phyloP scores from a whole-genome alignment of 2,797 vertebrate species.

The Tolypeutes matacus region DNA sequence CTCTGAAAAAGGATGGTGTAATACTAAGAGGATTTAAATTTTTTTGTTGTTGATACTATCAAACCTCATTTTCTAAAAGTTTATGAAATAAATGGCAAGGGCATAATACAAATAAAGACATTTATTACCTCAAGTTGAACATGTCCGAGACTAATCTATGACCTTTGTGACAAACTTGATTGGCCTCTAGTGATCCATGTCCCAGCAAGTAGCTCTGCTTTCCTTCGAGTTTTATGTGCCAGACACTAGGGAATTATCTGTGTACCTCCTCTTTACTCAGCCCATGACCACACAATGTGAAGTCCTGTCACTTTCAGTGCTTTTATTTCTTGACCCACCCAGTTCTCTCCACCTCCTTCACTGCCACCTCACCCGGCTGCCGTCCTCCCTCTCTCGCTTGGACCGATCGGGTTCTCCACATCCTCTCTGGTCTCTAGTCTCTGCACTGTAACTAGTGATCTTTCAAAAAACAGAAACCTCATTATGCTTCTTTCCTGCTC shows the following conservation, averaged over 20 bases:
- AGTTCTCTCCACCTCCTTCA: not conserved
- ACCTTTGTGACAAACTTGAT: not conserved
- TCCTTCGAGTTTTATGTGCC: not conserved
- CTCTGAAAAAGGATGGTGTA: not conserved
- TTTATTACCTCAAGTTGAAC: not conserved
- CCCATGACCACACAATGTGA: not conserved
- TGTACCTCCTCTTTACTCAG: not conserved
- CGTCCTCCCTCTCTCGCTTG: too few species aligned
- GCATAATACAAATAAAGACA: conserved; percentile 5
- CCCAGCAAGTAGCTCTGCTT: not conserved
- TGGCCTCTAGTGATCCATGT: not conserved
- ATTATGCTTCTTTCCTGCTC: not conserved
- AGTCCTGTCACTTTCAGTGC: not conserved
- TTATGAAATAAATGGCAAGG: not conserved
- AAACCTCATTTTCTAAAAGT: not conserved
- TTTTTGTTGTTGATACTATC: not conserved
- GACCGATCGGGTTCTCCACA: too few species aligned
- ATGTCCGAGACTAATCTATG: not conserved
- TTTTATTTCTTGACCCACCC: not conserved
- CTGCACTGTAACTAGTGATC: not conserved
- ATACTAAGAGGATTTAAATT: not conserved
- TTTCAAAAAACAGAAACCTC: not conserved
- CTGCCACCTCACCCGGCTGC: too few species aligned
- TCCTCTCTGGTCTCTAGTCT: not conserved
- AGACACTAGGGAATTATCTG: rapidly evolving